phyloP scores from a whole-genome alignment of 1,140 invertebrate genomes.

The Metaphire vulgaris region DNA sequence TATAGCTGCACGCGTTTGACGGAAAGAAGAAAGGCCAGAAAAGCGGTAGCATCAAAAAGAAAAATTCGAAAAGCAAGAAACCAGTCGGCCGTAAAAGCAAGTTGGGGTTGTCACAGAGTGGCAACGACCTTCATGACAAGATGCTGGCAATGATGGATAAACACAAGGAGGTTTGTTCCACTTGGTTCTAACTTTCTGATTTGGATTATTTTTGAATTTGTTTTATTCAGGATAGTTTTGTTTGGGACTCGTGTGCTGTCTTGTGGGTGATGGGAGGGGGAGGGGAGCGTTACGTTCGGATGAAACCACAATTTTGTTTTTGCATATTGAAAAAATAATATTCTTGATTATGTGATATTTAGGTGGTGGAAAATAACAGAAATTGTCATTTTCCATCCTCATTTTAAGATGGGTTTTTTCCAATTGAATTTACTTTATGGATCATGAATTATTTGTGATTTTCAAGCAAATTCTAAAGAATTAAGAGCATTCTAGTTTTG shows the following conservation, averaged over 20 bases:
- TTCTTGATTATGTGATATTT: background rate
- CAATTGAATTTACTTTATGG: too few species aligned
- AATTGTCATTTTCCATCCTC: too few species aligned
- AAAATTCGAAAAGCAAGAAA: constrained; percentile 80
- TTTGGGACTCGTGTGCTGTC: background rate
- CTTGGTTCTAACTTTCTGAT: too few species aligned
- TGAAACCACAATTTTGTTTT: background rate
- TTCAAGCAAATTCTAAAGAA: too few species aligned
- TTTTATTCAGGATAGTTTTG: background rate
- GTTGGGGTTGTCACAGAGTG: constrained; percentile 83
- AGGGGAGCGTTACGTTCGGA: too few species aligned
- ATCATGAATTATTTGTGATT: too few species aligned
- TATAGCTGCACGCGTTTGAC: constrained; percentile 30
- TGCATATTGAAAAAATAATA: background rate
- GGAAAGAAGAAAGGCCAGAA: constrained; percentile 84
- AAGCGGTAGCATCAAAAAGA: constrained; percentile 49
- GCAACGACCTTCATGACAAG: constrained; percentile 45
- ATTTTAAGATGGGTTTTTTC: too few species aligned
- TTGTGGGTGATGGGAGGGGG: too few species aligned
- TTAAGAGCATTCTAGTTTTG: too few species aligned
- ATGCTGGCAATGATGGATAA: constrained; percentile 19
- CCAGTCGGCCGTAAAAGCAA: constrained; percentile 95
- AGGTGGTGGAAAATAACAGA: too few species aligned
- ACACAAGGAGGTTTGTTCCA: constrained; percentile 12
- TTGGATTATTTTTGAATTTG: too few species aligned